These are phyloP conservation scores for Phenganax marumi DNA, from an alignment of 92 coral and sea anemone species.

Conservation along the genomic window DNA sequence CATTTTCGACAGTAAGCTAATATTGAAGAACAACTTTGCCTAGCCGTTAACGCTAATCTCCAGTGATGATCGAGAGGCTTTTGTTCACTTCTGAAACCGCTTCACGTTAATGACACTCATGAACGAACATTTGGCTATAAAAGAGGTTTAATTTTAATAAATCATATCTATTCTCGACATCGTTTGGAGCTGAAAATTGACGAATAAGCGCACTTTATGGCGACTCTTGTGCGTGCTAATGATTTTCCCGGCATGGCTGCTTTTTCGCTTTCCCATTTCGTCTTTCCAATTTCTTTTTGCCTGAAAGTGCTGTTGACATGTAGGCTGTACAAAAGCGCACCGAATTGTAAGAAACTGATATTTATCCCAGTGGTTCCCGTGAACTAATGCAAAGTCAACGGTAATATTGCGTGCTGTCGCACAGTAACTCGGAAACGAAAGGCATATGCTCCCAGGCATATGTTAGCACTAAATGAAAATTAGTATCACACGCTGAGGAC, in stretches of 20 bases:
- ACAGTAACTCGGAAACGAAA: not conserved
- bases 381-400: not conserved
- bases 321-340: conserved; percentile 10
- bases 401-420: conserved; percentile 15
- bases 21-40: conserved; percentile 35
- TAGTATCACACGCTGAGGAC: conserved; percentile 35
- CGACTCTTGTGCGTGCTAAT: not conserved
- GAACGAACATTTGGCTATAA: conserved; percentile 43
- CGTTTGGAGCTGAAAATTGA: conserved; percentile 2
- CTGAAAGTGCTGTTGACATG: not conserved
- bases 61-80: conserved; percentile 47
- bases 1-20: conserved; percentile 41
- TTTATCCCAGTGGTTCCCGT: conserved; percentile 2
- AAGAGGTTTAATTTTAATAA: conserved; percentile 13
- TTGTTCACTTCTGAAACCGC: conserved; percentile 51
- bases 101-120: conserved; percentile 40
- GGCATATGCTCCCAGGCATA: conserved; percentile 5
- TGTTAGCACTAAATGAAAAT: conserved; percentile 10
- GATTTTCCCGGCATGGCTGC: conserved; percentile 5
- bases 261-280: conserved; percentile 1
- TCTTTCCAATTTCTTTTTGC: not conserved
- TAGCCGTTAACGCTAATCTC: conserved; percentile 45
- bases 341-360: conserved; percentile 35
- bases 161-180: conserved; percentile 26
- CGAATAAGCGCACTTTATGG: not conserved